Evolutionary conservation across 1,140 invertebrate species (phyloP), one percentile per base, ranked within the genome.

Genomic region (Macrotrachela quadricornifera): DNA sequence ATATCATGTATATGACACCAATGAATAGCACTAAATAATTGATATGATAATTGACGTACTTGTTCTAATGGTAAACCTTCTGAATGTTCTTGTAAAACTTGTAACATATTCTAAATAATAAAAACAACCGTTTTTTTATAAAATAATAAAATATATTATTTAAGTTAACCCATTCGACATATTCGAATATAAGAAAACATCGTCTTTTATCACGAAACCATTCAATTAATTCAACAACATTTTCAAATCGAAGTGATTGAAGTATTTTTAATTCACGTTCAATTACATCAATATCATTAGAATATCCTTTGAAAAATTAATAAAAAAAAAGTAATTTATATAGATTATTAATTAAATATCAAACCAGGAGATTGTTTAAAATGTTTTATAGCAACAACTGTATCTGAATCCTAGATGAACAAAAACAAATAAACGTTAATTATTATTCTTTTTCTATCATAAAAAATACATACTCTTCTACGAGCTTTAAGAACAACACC

Each of bases 1-100:
- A 86, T 82, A 82, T 86, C 56, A 39, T 68, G 50, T 65, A 66
- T 54, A 57, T 70, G 68, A 51, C 67, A 69, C 63, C 65, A 69
- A 39, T 64, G 59, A 47, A 69, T 64, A n/a, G 66, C 68, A 48
- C 64, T 65, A 57, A 64, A 65, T 49, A 69, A 59, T 57, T 70
- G 68, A 50, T 61, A 68, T 14, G 62, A 62, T 45, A 66, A 65
- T 50, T 57, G 62, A 30, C 61, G 59, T 0, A 61, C 64, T 57
- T 67, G 64, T 55, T 67, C 64, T 38, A 61, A 50, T 15, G 62
- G 55, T 9, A 70, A 62, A 38, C 68, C 68, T 57, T 66, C 64
- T 11, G 62, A 62, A 53, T 60, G 55, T 39, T 68, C 65, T 54
- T 69, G 67, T 47, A 70, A 51, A 10, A 69, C 43, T 56, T 70